Evolutionary conservation across 2,888 invertebrate species (phyloP).

Genomic region (Candidula unifasciata): DNA sequence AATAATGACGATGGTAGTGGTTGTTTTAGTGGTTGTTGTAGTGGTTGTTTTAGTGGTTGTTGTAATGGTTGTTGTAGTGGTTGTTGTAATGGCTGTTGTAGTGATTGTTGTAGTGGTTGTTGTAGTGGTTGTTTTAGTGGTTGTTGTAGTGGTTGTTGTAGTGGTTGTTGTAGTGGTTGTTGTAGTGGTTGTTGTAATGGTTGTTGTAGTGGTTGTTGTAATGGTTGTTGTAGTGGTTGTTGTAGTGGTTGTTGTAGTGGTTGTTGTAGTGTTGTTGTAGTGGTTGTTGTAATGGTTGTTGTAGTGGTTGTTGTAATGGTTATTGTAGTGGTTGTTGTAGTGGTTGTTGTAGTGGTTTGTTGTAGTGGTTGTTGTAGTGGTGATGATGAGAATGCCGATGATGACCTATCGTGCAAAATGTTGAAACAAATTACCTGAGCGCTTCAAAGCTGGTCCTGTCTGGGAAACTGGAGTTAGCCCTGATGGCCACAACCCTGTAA

Average conservation of each 20-base stretch:
- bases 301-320: neutral
- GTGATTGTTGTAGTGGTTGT: neutral
- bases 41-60: neutral
- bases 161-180: neutral
- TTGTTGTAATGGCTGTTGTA: neutral
- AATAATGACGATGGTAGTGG: neutral
- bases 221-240: neutral
- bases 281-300: neutral
- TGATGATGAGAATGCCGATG: no score
- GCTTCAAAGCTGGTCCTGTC: neutral
- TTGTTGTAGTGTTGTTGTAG: neutral
- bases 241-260: neutral
- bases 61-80: neutral
- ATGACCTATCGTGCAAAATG: no score
- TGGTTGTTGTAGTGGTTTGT: neutral
- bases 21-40: neutral
- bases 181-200: neutral
- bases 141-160: no score
- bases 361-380: neutral
- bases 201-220: neutral
- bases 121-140: neutral
- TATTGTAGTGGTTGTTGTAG: neutral
- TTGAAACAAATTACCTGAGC: slow-evolving; percentile 10
- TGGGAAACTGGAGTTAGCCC: neutral
- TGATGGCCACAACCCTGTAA: neutral